A percentile compares a stretch with the other conserved stretches of the same genome.
Evolutionary conservation across 2,888 invertebrate genomes (phyloP).

Genomic region (Hypercompe scribonia): DNA sequence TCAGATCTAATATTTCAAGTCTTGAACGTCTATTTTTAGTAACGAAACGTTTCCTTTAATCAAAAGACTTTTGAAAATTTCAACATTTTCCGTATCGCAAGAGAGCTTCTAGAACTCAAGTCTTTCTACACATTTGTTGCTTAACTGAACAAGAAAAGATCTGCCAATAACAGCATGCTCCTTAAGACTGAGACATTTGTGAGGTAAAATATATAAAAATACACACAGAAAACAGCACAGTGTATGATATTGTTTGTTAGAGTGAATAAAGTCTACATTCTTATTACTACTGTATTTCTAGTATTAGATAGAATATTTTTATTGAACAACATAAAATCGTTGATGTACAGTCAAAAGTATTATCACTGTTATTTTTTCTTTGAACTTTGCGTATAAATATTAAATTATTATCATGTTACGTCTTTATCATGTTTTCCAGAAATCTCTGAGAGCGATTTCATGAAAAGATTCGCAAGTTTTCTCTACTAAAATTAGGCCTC

Average conservation of each 20-base stretch:
- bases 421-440: not conserved
- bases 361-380: not conserved
- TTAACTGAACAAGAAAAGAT: constrained; percentile 41
- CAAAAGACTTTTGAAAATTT: constrained; percentile 38
- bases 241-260: constrained; percentile 17
- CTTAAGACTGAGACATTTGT: constrained; percentile 48
- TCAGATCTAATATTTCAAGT: not conserved
- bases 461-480: not conserved
- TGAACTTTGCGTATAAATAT: not conserved
- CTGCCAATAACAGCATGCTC: constrained; percentile 61
- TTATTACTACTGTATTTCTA: constrained; percentile 5
- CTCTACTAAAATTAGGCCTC: too few species aligned
- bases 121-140: constrained; percentile 35
- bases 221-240: constrained; percentile 14
- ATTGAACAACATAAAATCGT: not conserved
- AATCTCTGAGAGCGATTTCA: not conserved
- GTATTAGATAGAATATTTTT: not conserved
- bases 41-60: constrained; percentile 44
- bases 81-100: constrained; percentile 43
- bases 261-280: constrained; percentile 6
- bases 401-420: not conserved
- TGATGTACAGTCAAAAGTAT: not conserved
- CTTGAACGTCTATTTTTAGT: constrained; percentile 28
- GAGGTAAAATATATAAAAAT: constrained; percentile 53
- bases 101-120: constrained; percentile 35